These are phyloP conservation scores for Brachyptera putata DNA, from an alignment of 2,888 invertebrate species.

Conservation along the genomic window DNA sequence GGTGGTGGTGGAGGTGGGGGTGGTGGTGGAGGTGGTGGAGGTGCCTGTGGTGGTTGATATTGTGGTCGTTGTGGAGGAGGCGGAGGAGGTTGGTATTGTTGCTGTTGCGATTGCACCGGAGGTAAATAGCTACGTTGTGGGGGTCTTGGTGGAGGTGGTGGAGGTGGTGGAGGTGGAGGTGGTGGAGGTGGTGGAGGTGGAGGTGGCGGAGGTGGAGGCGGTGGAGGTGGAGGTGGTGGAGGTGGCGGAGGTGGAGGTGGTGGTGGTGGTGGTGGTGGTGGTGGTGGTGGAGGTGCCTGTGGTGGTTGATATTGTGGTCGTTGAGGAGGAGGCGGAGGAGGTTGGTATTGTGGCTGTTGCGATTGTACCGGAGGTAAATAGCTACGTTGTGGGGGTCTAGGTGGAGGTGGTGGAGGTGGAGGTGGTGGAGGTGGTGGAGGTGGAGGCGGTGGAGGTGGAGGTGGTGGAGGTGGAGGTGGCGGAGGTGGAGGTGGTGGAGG, in stretches of 20 bases:
- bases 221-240: neutral
- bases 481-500: neutral
- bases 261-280: neutral
- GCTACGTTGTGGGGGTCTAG: neutral
- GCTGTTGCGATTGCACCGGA: neutral
- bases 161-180: neutral
- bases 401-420: neutral
- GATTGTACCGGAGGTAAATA: neutral
- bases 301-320: neutral
- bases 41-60: neutral
- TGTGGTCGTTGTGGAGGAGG: neutral
- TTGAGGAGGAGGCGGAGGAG: neutral
- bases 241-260: neutral
- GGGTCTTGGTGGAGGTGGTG: neutral
- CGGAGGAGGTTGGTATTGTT: neutral
- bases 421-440: neutral
- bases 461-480: neutral
- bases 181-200: neutral
- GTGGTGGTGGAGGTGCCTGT: neutral
- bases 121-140: neutral
- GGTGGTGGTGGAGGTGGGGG: neutral
- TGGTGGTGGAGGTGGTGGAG: neutral
- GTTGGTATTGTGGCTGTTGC: neutral
- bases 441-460: neutral
- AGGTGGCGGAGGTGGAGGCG: neutral